Base-by-base conservation (phyloP, 2,888 invertebrate species). In the Andrena praecox region DNA sequence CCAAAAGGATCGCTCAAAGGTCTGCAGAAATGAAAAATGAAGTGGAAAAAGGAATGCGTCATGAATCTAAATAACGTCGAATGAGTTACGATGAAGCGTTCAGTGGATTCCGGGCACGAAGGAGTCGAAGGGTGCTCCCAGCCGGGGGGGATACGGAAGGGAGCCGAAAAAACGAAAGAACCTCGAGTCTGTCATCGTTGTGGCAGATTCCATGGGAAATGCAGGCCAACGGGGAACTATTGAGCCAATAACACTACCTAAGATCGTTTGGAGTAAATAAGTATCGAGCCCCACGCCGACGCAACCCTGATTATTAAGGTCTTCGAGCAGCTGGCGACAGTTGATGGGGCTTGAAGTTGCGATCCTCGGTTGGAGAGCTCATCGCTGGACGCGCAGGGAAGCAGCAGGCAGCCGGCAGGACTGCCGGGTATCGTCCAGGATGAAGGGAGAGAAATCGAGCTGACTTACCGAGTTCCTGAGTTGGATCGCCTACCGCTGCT, bases 381-480 rank as follows among this genome's bases (percentile, higher is more conserved):
- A n/a, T 77, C 63, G 4, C 20, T 60, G 42, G 70, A 48, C 31
- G 67, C 59, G n/a, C 7, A 12, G 42, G 66, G 10, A 63, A 67
- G 1, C 35, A 10, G 29, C 4, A 35, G 54, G 24, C 16, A 35
- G 12, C 16, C 35, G 5, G 42, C 10, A 10, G 31, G 66, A 48
- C 50, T 35, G 52, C 74, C 52, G 54, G 12, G 48, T 12, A 42
- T 52, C 31, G 62, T 48, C 8, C n/a, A 24, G 48, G n/a, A 31
- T 2, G 2, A 70, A 20, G 10, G 29, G 20, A 20, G 42, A 31
- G 48, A 29, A 33, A 71, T 68, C 63, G 50, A 8, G 10, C 8
- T 50, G 35, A 88, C 91, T 92, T 88, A 94, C 94, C 94, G 92
- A 85, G 92, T 91, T 89, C 93, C 92, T 77, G 92, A 89, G 77